Percentiles rank a stretch among this genome's conserved stretches.
Evolutionary conservation across 1,140 invertebrate genomes (phyloP).

Genomic region (Cydia pomonella): DNA sequence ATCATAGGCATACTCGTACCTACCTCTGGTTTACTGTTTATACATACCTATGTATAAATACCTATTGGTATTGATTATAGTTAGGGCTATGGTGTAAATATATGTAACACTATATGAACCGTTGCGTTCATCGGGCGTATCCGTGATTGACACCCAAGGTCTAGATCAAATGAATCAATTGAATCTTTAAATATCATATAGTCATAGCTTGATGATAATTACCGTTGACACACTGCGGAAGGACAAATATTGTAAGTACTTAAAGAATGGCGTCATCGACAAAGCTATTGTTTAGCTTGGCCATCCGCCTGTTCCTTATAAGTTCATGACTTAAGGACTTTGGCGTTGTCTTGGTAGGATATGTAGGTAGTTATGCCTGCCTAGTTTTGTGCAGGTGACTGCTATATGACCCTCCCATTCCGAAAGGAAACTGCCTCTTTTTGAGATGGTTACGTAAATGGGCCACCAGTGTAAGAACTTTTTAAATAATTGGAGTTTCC

Average conservation of each 20-base stretch:
- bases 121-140: background rate
- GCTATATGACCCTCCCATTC: background rate
- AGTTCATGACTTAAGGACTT: background rate
- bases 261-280: constrained; percentile 10
- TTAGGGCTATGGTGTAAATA: background rate
- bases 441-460: background rate
- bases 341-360: background rate
- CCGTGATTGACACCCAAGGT: constrained; percentile 21
- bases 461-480: too few relatives aligned
- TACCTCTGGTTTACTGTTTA: too few relatives aligned
- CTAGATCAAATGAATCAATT: background rate
- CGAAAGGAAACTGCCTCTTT: background rate
- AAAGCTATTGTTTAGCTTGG: constrained; percentile 27
- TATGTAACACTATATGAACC: background rate
- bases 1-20: too few relatives aligned
- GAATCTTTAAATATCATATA: background rate
- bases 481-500: too few relatives aligned
- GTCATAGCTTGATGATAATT: constrained; percentile 10
- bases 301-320: constrained; percentile 15
- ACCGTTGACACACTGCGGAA: background rate
- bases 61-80: background rate
- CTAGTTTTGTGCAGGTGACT: background rate
- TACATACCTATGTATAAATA: background rate
- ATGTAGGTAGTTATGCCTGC: too few relatives aligned
- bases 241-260: background rate